Percentiles rank a stretch among this genome's conserved stretches.
Evolutionary conservation across 2,888 invertebrate species (phyloP).

Genomic region (Brachylomia viminalis): DNA sequence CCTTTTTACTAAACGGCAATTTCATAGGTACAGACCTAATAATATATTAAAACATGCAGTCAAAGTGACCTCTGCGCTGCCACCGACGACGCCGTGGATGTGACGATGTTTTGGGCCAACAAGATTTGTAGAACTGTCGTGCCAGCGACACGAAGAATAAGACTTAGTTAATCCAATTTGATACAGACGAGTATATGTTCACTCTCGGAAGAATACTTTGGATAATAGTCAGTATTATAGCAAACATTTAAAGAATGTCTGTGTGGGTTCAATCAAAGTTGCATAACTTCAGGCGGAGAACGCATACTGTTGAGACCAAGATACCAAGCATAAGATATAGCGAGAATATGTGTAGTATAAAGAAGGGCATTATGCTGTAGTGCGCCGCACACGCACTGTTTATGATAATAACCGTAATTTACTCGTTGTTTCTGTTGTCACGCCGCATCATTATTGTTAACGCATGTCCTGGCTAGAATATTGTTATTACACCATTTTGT

Average conservation of each 20-base stretch:
- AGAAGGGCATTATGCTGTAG: conserved; percentile 41
- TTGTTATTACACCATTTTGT: conserved; percentile 26
- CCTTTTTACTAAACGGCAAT: too few species aligned
- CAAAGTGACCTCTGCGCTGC: neutral
- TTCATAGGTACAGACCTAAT: too few species aligned
- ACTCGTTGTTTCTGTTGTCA: conserved; percentile 73
- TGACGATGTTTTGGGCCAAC: neutral
- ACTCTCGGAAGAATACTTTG: conserved; percentile 21
- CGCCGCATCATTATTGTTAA: conserved; percentile 55
- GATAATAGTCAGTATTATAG: conserved; percentile 35
- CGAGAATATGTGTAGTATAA: conserved; percentile 33
- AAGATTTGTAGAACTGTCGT: neutral
- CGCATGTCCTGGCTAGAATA: conserved; percentile 46
- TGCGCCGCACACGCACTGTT: conserved; percentile 63
- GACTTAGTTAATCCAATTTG: neutral
- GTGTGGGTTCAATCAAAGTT: conserved; percentile 51
- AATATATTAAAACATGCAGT: too few species aligned
- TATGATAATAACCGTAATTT: conserved; percentile 74
- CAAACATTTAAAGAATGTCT: conserved; percentile 48
- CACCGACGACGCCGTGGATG: too few species aligned
- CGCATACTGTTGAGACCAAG: conserved; percentile 7
- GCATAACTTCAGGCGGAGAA: conserved; percentile 41
- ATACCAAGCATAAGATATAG: conserved; percentile 35
- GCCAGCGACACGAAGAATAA: neutral
- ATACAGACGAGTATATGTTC: neutral